These are phyloP conservation scores for Sporophila hypoxantha DNA, from an alignment of 2,113 vertebrate species.

Conservation along the genomic window DNA sequence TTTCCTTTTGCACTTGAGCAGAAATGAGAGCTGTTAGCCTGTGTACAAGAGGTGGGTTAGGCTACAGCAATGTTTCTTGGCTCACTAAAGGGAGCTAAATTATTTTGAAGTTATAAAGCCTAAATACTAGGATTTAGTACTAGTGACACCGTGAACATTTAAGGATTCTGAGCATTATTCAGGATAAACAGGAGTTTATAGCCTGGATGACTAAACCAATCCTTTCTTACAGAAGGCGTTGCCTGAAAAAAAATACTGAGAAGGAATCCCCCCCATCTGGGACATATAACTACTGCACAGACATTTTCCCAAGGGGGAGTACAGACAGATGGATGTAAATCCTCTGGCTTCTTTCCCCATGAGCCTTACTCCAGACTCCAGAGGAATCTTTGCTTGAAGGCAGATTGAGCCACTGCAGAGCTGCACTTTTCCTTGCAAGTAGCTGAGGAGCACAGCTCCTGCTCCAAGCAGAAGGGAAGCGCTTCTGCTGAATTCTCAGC, in stretches of 20 bases:
- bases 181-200: slow-evolving; percentile 16
- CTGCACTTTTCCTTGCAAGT: slow-evolving; percentile 6
- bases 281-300: background rate
- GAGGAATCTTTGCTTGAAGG: background rate
- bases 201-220: background rate
- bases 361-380: background rate
- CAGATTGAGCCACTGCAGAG: background rate
- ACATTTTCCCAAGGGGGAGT: background rate
- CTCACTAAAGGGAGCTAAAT: background rate
- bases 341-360: slow-evolving; percentile 3
- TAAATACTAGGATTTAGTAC: background rate
- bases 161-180: slow-evolving; percentile 14
- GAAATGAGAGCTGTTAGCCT: background rate
- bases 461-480: slow-evolving; percentile 27
- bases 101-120: background rate
- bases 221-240: background rate
- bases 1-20: background rate
- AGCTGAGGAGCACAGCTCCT: background rate
- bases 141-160: background rate
- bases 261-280: background rate
- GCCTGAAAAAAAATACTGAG: background rate
- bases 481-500: slow-evolving; percentile 12
- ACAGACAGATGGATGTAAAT: slow-evolving; percentile 26
- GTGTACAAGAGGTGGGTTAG: background rate
- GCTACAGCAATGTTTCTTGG: background rate